phyloP scores from a whole-genome alignment of 2,113 vertebrate species.

The Lutjanus erythropterus region DNA sequence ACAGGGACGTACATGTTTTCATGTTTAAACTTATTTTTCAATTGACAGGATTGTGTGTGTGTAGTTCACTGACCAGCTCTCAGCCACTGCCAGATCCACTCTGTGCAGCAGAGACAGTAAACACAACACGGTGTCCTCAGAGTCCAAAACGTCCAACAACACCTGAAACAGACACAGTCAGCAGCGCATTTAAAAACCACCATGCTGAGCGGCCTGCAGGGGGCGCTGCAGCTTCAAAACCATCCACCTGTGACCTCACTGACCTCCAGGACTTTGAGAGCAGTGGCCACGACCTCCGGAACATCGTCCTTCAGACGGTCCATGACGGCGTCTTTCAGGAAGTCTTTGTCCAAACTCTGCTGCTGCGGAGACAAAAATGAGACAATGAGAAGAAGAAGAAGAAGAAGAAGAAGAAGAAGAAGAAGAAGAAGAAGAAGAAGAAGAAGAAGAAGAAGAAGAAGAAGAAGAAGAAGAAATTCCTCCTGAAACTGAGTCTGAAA shows the following conservation, averaged over 20 bases:
- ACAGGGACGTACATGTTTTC: too few species aligned
- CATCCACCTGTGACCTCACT: slow-evolving; percentile 10
- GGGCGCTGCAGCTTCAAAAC: background rate
- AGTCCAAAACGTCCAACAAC: slow-evolving; percentile 79
- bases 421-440: too few species aligned
- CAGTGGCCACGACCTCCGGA: slow-evolving; percentile 86
- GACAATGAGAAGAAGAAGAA: too few species aligned
- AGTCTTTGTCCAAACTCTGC: slow-evolving; percentile 89
- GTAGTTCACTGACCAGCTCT: slow-evolving; percentile 85
- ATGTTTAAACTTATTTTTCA: too few species aligned
- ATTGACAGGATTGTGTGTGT: background rate
- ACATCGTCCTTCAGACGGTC: slow-evolving; percentile 90
- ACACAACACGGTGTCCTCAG: slow-evolving; percentile 81
- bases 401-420: too few species aligned
- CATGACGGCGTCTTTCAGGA: slow-evolving; percentile 90
- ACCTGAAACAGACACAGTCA: slow-evolving; percentile 73
- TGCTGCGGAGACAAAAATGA: slow-evolving; percentile 71
- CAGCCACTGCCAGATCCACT: slow-evolving; percentile 81
- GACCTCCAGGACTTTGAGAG: slow-evolving; percentile 89
- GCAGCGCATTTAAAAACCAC: background rate
- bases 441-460: too few species aligned
- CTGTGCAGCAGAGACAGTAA: slow-evolving; percentile 88
- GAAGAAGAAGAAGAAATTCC: too few species aligned
- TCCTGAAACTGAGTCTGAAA: background rate
- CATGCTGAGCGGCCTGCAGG: background rate